Evolutionary conservation across 2,888 invertebrate species (phyloP).

Genomic region (Cotesia congregata): DNA sequence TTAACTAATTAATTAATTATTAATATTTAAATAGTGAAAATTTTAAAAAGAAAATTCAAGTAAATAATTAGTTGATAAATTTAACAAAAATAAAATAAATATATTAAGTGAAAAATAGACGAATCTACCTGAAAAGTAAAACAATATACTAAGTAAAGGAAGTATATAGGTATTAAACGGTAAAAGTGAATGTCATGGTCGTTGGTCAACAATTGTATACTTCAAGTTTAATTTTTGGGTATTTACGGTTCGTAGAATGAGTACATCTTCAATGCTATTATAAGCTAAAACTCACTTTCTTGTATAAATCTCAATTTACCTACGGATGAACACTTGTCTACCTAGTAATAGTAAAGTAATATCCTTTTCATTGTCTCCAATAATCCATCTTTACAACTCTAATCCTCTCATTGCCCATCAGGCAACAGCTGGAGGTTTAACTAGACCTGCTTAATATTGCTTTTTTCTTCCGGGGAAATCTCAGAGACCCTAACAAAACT

Average conservation of each 20-base stretch:
- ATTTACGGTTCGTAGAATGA: neutral
- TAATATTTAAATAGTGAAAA: neutral
- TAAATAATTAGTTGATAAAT: neutral
- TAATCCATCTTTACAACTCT: neutral
- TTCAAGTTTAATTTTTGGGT: neutral
- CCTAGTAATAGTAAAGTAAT: too few relatives aligned
- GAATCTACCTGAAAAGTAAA: neutral
- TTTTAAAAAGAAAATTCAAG: neutral
- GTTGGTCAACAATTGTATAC: neutral
- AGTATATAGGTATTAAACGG: neutral
- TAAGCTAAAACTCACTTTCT: neutral
- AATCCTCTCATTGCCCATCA: neutral
- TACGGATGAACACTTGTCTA: neutral
- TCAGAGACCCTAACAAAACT: too few relatives aligned
- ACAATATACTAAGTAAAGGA: neutral
- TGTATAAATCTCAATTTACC: neutral
- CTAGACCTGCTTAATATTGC: too few relatives aligned
- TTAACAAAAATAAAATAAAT: neutral
- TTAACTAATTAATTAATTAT: too few relatives aligned
- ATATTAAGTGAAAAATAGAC: neutral
- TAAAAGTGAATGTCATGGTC: constrained; percentile 5
- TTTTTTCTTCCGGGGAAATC: too few relatives aligned
- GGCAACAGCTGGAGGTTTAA: too few relatives aligned
- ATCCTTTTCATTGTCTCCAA: neutral
- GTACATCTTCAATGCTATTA: neutral